Evolutionary conservation across 2,888 invertebrate species (phyloP).

Genomic region (Idaea straminata): DNA sequence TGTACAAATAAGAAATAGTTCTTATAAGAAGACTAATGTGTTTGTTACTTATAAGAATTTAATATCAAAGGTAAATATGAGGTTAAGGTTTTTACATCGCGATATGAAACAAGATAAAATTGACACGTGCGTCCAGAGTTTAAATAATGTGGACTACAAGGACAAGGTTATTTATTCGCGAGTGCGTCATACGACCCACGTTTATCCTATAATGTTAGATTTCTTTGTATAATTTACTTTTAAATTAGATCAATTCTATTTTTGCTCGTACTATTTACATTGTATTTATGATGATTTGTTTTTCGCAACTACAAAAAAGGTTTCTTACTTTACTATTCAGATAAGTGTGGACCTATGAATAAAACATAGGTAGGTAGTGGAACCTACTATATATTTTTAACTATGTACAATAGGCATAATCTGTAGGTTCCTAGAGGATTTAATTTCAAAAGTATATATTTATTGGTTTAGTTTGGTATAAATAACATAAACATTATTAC

Average conservation of each 20-base stretch:
- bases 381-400: neutral
- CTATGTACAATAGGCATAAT: neutral
- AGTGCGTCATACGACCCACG: constrained; percentile 41
- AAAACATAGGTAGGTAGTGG: neutral
- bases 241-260: constrained; percentile 11
- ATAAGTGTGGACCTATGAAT: neutral
- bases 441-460: too few relatives aligned
- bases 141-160: neutral
- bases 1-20: neutral
- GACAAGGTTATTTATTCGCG: constrained; percentile 5
- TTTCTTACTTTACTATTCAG: neutral
- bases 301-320: neutral
- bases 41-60: neutral
- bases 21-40: neutral
- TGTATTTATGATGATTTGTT: neutral
- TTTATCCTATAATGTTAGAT: constrained; percentile 35
- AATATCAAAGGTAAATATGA: neutral
- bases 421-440: neutral
- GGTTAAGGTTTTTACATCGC: too few relatives aligned
- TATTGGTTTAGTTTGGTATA: too few relatives aligned
- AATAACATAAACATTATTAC: neutral
- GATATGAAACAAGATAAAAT: too few relatives aligned
- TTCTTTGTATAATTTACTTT: constrained; percentile 29
- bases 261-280: constrained; percentile 3
- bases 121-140: neutral